Conservation (phyloP, 2,888 invertebrate genomes). For the Micoletzkya japonica region DNA sequence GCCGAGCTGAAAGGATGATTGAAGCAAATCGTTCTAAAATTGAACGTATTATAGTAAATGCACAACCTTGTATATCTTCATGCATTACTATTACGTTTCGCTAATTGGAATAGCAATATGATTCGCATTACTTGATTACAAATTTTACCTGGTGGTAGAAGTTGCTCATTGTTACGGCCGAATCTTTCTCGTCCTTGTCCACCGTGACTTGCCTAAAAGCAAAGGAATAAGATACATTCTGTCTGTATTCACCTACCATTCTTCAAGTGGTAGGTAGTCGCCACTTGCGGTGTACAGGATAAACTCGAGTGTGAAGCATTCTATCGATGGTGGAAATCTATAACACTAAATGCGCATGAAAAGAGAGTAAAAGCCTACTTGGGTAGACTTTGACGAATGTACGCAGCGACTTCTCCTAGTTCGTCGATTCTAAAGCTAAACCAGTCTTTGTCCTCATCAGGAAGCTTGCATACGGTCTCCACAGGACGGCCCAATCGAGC, state of each 20-base stretch:
- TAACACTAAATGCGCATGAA: neutral
- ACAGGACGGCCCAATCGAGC: slow-evolving; percentile 14
- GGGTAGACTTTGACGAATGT: slow-evolving; percentile 30
- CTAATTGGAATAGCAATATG: no score
- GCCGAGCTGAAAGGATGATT: neutral
- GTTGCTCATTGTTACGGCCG: slow-evolving; percentile 16
- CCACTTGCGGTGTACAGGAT: slow-evolving; percentile 26
- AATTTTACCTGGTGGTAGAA: slow-evolving; percentile 22
- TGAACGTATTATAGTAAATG: neutral
- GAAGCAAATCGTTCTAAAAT: neutral
- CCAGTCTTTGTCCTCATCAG: slow-evolving; percentile 32
- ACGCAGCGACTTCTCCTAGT: slow-evolving; percentile 35
- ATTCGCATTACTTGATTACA: neutral
- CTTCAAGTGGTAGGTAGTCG: slow-evolving; percentile 22
- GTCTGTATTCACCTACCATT: slow-evolving; percentile 14
- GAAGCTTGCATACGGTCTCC: slow-evolving; percentile 12
- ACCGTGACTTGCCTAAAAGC: slow-evolving; percentile 23
- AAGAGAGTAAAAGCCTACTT: slow-evolving; percentile 19
- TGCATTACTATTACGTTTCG: no score
- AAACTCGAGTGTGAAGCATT: slow-evolving; percentile 26
- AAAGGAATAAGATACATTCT: neutral
- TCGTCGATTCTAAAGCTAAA: slow-evolving; percentile 34
- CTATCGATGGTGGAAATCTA: slow-evolving; percentile 21
- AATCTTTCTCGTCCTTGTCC: slow-evolving; percentile 18
- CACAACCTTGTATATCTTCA: neutral